These are phyloP conservation scores for Ctenochaetus hawaiiensis DNA, from an alignment of 2,797 vertebrate genomes.

Conservation along the genomic window DNA sequence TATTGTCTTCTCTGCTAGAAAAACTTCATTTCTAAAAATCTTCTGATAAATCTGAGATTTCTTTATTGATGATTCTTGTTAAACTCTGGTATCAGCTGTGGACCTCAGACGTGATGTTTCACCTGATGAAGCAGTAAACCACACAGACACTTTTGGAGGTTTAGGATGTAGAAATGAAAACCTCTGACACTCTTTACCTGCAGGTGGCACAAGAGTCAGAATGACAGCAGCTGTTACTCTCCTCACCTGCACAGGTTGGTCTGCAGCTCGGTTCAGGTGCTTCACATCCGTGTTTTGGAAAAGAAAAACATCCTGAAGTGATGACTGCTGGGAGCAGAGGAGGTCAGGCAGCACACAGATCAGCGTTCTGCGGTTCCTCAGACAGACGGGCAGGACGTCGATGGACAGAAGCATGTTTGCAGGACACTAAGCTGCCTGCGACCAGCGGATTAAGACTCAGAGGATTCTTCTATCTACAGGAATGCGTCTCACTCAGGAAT, in stretches of 20 bases:
- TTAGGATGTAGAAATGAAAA: neutral
- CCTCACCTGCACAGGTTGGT: neutral
- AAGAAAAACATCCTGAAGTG: neutral
- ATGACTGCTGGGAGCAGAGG: no score
- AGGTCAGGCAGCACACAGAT: conserved; percentile 5
- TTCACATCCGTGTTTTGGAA: neutral
- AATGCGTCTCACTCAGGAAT: conserved; percentile 55
- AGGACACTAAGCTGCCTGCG: neutral
- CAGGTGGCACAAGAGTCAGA: neutral
- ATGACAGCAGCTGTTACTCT: neutral
- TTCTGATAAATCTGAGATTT: neutral
- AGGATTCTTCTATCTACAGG: conserved; percentile 66
- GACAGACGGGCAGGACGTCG: conserved; percentile 34
- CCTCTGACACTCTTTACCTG: neutral
- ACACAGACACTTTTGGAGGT: neutral
- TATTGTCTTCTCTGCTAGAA: neutral
- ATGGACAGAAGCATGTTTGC: conserved; percentile 35
- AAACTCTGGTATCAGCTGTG: no score
- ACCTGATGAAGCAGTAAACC: neutral
- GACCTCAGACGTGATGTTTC: neutral
- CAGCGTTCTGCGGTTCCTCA: conserved; percentile 5
- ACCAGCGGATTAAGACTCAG: conserved; percentile 53
- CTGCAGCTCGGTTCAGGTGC: neutral
- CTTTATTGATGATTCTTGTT: no score
- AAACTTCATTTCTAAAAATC: neutral